Conservation (phyloP, 2,888 invertebrate species). For the Leptinotarsa rubiginosa region DNA sequence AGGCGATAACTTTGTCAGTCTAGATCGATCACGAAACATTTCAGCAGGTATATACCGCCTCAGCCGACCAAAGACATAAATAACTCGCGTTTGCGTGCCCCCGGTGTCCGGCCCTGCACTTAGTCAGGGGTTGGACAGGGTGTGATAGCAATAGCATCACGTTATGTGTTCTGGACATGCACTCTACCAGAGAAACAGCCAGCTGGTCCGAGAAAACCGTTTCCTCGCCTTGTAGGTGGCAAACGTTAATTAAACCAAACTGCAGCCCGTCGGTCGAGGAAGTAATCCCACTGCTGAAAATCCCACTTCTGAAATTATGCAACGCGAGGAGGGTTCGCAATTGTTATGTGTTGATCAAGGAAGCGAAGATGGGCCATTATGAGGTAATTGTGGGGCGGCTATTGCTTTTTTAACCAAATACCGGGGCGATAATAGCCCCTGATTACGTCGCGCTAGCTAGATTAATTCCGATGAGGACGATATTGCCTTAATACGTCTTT, state of each 20-base stretch:
- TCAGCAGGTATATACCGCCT: conserved; percentile 37
- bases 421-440: conserved; percentile 66
- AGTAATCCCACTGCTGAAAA: conserved; percentile 36
- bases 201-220: conserved; percentile 54
- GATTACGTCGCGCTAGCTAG: conserved; percentile 62
- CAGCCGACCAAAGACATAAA: conserved; percentile 45
- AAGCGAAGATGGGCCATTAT: conserved; percentile 64
- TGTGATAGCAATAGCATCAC: conserved; percentile 45
- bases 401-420: conserved; percentile 68
- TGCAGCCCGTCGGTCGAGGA: conserved; percentile 35
- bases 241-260: conserved; percentile 51
- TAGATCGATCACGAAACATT: conserved; percentile 28
- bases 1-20: conserved; percentile 34
- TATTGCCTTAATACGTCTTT: conserved; percentile 35
- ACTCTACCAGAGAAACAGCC: conserved; percentile 53
- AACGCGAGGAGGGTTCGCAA: conserved; percentile 56
- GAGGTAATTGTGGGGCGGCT: conserved; percentile 66
- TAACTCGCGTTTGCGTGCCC: conserved; percentile 51
- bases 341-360: conserved; percentile 66
- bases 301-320: conserved; percentile 50
- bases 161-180: conserved; percentile 59
- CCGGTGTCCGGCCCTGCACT: conserved; percentile 55
- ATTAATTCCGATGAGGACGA: conserved; percentile 60
- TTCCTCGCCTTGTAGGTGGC: conserved; percentile 52
- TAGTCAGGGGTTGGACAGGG: conserved; percentile 54